These are phyloP conservation scores for Nematolebias whitei DNA, from an alignment of 2,113 vertebrate species.

Conservation along the genomic window DNA sequence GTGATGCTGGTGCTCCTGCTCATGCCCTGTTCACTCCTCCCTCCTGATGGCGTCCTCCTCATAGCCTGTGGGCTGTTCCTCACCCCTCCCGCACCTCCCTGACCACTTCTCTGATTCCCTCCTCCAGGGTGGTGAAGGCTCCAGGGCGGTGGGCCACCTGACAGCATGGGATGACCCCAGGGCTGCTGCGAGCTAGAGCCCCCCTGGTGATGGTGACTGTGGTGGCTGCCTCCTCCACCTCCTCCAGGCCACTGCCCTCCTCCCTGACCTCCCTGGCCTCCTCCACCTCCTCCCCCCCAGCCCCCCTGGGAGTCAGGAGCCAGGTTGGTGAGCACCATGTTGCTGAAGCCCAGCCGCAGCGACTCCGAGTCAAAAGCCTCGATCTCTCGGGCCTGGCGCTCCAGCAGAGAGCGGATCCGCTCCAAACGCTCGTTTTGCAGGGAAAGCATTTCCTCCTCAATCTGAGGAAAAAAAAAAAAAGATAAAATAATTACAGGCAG, in stretches of 20 bases:
- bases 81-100: conserved; percentile 85
- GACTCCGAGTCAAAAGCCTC: conserved; percentile 98
- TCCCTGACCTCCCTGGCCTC: conserved; percentile 86
- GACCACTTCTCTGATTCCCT: conserved; percentile 87
- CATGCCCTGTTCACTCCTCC: conserved; percentile 96
- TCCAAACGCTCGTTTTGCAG: conserved; percentile 96
- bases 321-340: conserved; percentile 86
- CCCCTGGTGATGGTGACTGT: conserved; percentile 84
- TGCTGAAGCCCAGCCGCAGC: conserved; percentile 98
- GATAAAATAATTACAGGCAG: not conserved
- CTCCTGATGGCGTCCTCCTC: conserved; percentile 94
- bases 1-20: conserved; percentile 98
- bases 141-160: conserved; percentile 93
- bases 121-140: conserved; percentile 88
- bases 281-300: conserved; percentile 86
- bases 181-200: conserved; percentile 88
- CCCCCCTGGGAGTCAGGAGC: conserved; percentile 84
- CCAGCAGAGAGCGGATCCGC: conserved; percentile 93
- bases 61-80: conserved; percentile 96
- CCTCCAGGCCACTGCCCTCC: conserved; percentile 85
- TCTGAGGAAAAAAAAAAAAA: conserved; percentile 73
- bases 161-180: conserved; percentile 94
- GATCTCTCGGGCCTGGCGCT: conserved; percentile 83
- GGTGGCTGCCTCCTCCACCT: conserved; percentile 74
- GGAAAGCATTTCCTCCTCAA: conserved; percentile 96